Base-by-base conservation (phyloP, 2,888 invertebrate genomes). In the Cryptocheilus praepositus region DNA sequence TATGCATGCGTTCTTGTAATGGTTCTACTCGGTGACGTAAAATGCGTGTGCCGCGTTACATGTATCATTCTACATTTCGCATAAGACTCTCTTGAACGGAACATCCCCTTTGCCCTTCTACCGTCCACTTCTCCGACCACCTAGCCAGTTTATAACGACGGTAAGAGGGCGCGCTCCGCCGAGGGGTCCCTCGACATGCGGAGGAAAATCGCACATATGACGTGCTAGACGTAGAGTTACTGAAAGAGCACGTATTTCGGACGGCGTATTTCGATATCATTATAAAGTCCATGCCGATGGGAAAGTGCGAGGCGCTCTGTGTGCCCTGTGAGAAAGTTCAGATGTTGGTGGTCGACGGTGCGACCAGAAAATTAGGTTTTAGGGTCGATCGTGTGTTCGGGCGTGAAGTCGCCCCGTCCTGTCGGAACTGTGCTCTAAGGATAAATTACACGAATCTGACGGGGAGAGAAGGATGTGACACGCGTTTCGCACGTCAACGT, bases 201-300 rank as follows among this genome's bases (percentile, higher is more conserved):
- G 53, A 70, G 71, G 72, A 73, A 69, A 74, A 77, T 63, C 73
- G 68, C 82, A 83, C 76, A 80, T 79, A 81, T 75, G 73, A 79
- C 67, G 74, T 61, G 74, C 61, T 61, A 46, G 70, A 67, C 62
- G 62, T 59, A 43, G 45, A 55, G 57, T 21, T 51, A 28, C 57
- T 60, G 55, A 61, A 67, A 64, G 64, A 61, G 59, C 43, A 19
- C 19, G 63, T 58, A 64, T 36, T 19, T 28, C 60, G 49, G 49
- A n/a, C 65, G 52, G 43, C 46, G 15, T 36, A 45, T 58, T 54
- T 67, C 70, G 71, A 76, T 73, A 66, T 80, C 65, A 76, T 83
- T 85, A 77, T 84, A 85, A 85, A 85, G 76, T 85, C 76, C 68
- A 8, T 49, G 73, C 71, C 76, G 43, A 68, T 79, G 80, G 74